Base-by-base conservation (phyloP, 2,888 invertebrate species). In the Onchidella celtica region DNA sequence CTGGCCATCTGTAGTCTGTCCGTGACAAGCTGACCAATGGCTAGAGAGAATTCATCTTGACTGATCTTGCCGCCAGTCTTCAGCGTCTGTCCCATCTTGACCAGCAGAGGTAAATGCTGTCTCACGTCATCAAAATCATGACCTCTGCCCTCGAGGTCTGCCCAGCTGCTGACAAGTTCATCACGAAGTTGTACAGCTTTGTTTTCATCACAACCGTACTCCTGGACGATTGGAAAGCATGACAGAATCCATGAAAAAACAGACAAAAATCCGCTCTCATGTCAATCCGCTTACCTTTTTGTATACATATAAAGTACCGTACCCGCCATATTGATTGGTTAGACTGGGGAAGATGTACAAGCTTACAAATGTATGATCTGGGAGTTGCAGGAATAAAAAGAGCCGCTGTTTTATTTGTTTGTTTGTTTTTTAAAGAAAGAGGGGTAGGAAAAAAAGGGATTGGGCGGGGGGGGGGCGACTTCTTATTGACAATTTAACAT, bases 141-240 rank as follows among this genome's bases (percentile, higher is more conserved):
- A 66, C 73, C 63, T 57, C 63, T 79, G 69, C 57, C 40, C 69
- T 74, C 29, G 47, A 72, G 63, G 24, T 86, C 83, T 55, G 85
- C 76, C 88, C 88, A 89, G 17, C 89, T 89, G 59, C 88, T 84
- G 36, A 87, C 85, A 1, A 90, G 79, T 88, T 88, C 88, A 0
- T 86, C 83, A 17, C 85, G 81, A 9, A 90, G 79, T n/a, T 85
- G 85, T 6, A 70, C 57, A 2, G 85, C 83, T n/a, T 86, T 82
- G 27, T 81, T 77, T 3, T 84, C 86, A 36, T 83, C 83, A 57
- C 88, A 79, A 1, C 85, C 65, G 40, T 88, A 88, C 63, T 88
- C 87, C 61, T 81, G 70, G 3, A 4, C 3, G 27, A 29, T 17
- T 59, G 29, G 27, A 34, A 29, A 2, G 66, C 1, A 83, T 83